These are phyloP conservation scores for Phalloptychus januarius DNA, from an alignment of 2,797 vertebrate genomes.

Conservation along the genomic window DNA sequence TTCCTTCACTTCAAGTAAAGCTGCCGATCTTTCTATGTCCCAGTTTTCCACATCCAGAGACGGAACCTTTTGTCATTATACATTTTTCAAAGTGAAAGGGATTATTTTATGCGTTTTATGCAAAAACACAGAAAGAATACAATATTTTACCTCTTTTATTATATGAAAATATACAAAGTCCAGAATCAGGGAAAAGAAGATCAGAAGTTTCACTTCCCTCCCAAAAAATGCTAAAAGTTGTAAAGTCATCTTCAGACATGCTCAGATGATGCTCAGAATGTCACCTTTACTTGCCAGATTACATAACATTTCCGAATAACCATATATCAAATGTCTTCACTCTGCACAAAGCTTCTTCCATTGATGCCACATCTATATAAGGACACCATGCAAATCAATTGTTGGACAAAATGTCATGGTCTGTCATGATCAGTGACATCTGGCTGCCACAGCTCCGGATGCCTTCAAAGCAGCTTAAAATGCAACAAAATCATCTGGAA, in stretches of 20 bases:
- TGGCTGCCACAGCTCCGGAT: background rate
- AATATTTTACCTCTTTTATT: too few species aligned
- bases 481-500: constrained; percentile 4
- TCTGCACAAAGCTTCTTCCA: background rate
- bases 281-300: background rate
- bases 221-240: background rate
- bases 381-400: constrained; percentile 5
- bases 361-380: constrained; percentile 4
- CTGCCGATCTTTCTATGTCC: too few species aligned
- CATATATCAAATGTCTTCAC: background rate
- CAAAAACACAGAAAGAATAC: too few species aligned
- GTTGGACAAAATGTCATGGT: background rate
- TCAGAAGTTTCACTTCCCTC: background rate
- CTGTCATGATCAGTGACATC: constrained; percentile 13
- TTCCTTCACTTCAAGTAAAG: too few species aligned
- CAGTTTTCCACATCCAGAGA: too few species aligned
- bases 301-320: too few species aligned
- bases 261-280: background rate
- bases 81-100: too few species aligned
- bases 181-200: too few species aligned
- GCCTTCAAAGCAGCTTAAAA: constrained; percentile 13
- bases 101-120: too few species aligned
- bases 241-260: background rate
- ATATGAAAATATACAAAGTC: too few species aligned
- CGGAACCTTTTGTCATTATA: too few species aligned